These are phyloP conservation scores for Gari tellinella DNA, from an alignment of 2,888 invertebrate genomes.

Conservation along the genomic window DNA sequence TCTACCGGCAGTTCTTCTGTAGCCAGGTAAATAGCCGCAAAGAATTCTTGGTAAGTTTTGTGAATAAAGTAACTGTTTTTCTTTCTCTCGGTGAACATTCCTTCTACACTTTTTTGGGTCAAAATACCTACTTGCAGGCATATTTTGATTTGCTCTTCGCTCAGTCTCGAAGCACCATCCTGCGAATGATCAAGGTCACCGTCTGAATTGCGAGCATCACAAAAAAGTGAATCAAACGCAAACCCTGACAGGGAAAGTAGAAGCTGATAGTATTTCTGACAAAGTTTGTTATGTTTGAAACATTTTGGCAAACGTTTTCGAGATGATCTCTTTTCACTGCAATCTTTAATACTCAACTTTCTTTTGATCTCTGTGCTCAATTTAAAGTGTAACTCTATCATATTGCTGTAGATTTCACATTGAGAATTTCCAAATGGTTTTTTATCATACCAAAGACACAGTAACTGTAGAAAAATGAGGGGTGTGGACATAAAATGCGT, in stretches of 20 bases:
- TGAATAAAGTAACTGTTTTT: slow-evolving; percentile 2
- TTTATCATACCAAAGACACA: slow-evolving; percentile 16
- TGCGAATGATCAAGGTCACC: too few relatives aligned
- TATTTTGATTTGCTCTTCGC: background rate
- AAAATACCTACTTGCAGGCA: slow-evolving; percentile 9
- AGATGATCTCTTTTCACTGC: too few relatives aligned
- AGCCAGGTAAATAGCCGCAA: slow-evolving; percentile 6
- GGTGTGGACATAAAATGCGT: slow-evolving; percentile 5
- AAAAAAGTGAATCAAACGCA: too few relatives aligned
- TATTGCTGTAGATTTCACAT: slow-evolving; percentile 18
- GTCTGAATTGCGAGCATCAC: too few relatives aligned
- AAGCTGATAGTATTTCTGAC: background rate
- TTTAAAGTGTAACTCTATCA: slow-evolving; percentile 18
- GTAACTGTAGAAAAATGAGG: slow-evolving; percentile 13
- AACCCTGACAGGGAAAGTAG: background rate
- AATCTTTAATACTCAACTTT: too few relatives aligned
- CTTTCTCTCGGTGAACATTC: background rate
- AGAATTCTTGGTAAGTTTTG: slow-evolving; percentile 19
- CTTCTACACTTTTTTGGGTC: background rate
- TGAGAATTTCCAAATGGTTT: slow-evolving; percentile 9
- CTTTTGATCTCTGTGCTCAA: background rate
- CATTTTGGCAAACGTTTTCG: background rate
- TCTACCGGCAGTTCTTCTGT: too few relatives aligned
- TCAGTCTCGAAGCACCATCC: too few relatives aligned
- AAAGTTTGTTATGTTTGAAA: background rate